These are phyloP conservation scores for Trichosurus vulpecula DNA, from an alignment of 2,797 vertebrate species.

Conservation along the genomic window DNA sequence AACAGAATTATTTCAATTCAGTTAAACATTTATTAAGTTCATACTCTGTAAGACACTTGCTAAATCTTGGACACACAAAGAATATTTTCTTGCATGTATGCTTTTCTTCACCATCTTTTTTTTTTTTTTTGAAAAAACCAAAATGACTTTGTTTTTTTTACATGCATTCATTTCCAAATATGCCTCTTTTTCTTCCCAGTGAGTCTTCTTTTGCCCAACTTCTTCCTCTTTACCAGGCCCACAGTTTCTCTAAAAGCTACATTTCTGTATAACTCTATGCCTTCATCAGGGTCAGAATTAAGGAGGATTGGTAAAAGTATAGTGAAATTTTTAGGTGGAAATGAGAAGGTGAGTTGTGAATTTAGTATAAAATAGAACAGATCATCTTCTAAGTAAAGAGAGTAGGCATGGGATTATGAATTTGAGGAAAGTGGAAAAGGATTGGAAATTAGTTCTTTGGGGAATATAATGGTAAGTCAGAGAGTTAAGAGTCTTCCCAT, in stretches of 20 bases:
- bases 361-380: background rate
- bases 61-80: background rate
- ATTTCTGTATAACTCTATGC: background rate
- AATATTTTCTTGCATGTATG: background rate
- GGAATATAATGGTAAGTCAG: background rate
- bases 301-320: background rate
- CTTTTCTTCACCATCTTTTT: background rate
- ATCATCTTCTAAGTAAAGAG: background rate
- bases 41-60: background rate
- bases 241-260: background rate
- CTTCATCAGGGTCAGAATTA: background rate
- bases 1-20: background rate
- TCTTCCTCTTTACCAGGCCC: background rate
- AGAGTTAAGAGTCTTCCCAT: background rate
- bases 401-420: background rate
- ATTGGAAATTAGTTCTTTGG: background rate
- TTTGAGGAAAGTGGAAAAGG: background rate
- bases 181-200: background rate
- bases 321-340: background rate
- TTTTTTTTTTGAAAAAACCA: background rate
- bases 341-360: constrained; percentile 8
- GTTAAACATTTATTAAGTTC: constrained; percentile 29
- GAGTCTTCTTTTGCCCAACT: background rate
- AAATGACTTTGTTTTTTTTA: background rate
- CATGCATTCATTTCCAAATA: background rate